Evolutionary conservation across 2,113 vertebrate genomes (phyloP).

Genomic region (Catharus fuscescens): DNA sequence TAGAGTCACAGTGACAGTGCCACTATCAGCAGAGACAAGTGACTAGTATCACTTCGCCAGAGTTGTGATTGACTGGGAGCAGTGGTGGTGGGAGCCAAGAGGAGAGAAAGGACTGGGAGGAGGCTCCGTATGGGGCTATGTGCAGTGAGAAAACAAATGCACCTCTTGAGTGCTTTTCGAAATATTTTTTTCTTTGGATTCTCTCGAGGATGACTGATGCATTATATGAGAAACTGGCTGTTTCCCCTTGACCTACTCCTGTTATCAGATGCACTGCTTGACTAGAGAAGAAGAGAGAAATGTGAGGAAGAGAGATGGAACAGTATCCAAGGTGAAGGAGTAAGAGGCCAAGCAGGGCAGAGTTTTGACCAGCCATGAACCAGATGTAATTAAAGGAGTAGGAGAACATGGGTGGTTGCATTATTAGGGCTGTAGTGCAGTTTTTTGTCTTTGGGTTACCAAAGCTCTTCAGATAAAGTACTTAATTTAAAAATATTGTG

Average conservation of each 20-base stretch:
- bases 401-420: neutral
- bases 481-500: neutral
- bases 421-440: neutral
- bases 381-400: neutral
- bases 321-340: neutral
- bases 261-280: neutral
- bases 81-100: neutral
- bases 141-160: rapidly evolving
- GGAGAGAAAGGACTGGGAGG: neutral
- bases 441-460: neutral
- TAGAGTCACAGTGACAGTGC: neutral
- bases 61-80: rapidly evolving
- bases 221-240: neutral
- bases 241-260: neutral
- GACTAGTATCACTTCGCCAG: rapidly evolving
- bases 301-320: rapidly evolving
- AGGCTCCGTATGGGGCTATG: neutral
- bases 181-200: neutral
- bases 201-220: neutral
- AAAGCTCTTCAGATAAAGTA: neutral
- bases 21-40: rapidly evolving
- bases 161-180: neutral
- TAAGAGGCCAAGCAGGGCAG: neutral
- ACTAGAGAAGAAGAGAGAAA: neutral
- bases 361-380: neutral